phyloP scores from a whole-genome alignment of 2,888 invertebrate genomes.

The Dynastes hyllus region DNA sequence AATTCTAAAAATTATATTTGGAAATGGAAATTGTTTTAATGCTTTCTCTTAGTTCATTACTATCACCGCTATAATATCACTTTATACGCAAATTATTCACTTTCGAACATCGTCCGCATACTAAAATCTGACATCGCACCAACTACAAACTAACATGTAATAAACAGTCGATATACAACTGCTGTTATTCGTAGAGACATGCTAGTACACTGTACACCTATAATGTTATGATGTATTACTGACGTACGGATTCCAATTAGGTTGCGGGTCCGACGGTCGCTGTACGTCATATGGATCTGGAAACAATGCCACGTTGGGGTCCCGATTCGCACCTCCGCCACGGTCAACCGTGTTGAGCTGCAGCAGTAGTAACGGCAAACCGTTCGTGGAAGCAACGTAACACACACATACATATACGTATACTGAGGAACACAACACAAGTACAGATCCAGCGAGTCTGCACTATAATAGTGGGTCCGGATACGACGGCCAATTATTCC shows the following conservation, averaged over 20 bases:
- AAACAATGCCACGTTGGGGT: slow-evolving; percentile 1
- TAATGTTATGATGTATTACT: slow-evolving; percentile 55
- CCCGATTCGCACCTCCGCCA: slow-evolving; percentile 34
- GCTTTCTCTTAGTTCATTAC: no score
- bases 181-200: slow-evolving; percentile 27
- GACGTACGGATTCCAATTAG: slow-evolving; percentile 56
- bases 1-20: no score
- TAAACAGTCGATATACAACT: slow-evolving; percentile 34
- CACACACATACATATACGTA: slow-evolving; percentile 2
- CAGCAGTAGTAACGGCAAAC: slow-evolving; percentile 14
- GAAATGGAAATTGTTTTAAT: no score
- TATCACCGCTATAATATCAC: no score
- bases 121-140: slow-evolving; percentile 33
- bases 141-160: slow-evolving; percentile 35
- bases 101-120: slow-evolving; percentile 1
- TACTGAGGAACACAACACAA: background rate
- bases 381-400: slow-evolving; percentile 9
- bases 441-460: slow-evolving; percentile 5
- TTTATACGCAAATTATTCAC: slow-evolving; percentile 6
- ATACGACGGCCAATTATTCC: slow-evolving; percentile 66
- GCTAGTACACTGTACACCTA: slow-evolving; percentile 42
- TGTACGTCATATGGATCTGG: slow-evolving; percentile 24
- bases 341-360: slow-evolving; percentile 45
- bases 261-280: slow-evolving; percentile 53
- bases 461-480: slow-evolving; percentile 58